These are phyloP conservation scores for Callyntrura guangdongensis DNA, from an alignment of 2,888 invertebrate species.

Conservation along the genomic window DNA sequence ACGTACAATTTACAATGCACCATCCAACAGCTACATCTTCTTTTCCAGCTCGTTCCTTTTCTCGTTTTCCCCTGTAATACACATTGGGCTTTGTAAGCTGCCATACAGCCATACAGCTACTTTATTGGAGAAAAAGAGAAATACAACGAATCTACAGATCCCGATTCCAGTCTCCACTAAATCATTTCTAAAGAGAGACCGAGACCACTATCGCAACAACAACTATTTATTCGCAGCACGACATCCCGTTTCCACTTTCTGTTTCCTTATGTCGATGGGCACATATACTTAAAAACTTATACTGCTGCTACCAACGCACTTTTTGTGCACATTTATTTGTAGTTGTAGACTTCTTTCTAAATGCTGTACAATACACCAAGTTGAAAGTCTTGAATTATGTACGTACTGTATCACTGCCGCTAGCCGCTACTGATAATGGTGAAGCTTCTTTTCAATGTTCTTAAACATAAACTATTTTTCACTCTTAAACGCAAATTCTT, in stretches of 20 bases:
- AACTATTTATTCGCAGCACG: not conserved
- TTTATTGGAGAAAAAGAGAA: not conserved
- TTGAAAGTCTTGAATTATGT: not conserved
- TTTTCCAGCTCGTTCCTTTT: constrained; percentile 18
- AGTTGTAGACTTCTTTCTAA: not conserved
- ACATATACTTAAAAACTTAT: no score
- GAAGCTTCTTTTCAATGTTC: constrained; percentile 44
- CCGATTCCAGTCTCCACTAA: not conserved
- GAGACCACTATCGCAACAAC: not conserved
- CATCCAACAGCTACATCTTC: constrained; percentile 7
- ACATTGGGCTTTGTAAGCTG: constrained; percentile 4
- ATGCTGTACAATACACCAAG: not conserved
- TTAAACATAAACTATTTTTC: constrained; percentile 60
- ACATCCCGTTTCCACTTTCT: constrained; percentile 4
- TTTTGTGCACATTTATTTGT: not conserved
- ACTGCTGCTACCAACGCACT: no score
- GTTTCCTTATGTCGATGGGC: not conserved
- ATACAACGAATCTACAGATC: not conserved
- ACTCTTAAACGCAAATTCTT: constrained; percentile 48
- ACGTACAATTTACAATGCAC: constrained; percentile 29
- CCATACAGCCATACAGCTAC: not conserved
- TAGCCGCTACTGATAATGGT: not conserved
- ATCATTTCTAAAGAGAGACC: not conserved
- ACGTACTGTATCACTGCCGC: not conserved
- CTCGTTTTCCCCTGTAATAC: constrained; percentile 34